Conservation (phyloP, 2,888 invertebrate species). For the Heliconius ethilla region DNA sequence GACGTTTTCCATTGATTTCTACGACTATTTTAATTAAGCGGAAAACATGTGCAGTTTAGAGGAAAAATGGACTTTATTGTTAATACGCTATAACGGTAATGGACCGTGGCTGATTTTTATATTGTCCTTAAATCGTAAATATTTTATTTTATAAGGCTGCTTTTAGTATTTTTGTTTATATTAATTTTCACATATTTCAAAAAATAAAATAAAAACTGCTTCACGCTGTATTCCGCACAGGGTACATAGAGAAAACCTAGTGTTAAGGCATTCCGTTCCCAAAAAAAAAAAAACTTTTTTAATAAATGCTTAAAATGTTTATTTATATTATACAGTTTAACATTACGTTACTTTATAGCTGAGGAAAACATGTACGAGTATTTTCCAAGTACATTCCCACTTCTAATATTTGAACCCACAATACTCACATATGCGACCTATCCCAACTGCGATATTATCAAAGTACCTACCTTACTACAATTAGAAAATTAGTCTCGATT, state of each 20-base stretch:
- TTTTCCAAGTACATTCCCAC: too few relatives aligned
- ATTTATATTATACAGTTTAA: too few relatives aligned
- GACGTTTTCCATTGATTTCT: slow-evolving; percentile 44
- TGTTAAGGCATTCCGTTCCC: too few relatives aligned
- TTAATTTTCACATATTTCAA: not conserved
- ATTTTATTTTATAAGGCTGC: not conserved
- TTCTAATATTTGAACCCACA: not conserved
- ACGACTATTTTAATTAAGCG: slow-evolving; percentile 43
- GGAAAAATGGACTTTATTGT: slow-evolving; percentile 33
- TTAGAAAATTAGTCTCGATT: slow-evolving; percentile 17
- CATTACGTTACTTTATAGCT: too few relatives aligned
- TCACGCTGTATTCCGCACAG: too few relatives aligned
- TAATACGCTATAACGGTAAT: slow-evolving; percentile 29
- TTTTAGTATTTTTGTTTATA: not conserved
- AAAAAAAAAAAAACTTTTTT: too few relatives aligned
- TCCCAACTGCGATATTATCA: not conserved
- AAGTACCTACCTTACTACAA: not conserved
- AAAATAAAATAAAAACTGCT: too few relatives aligned
- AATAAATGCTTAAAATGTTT: too few relatives aligned
- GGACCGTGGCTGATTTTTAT: slow-evolving; percentile 1
- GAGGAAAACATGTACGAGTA: too few relatives aligned
- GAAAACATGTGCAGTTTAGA: slow-evolving; percentile 34
- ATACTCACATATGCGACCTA: not conserved
- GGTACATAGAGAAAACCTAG: too few relatives aligned
- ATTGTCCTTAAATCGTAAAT: not conserved